A percentile compares a stretch with the other conserved stretches of the same genome.
Evolutionary conservation across 2,888 invertebrate species (phyloP).

Genomic region (Drosophila crucigera): DNA sequence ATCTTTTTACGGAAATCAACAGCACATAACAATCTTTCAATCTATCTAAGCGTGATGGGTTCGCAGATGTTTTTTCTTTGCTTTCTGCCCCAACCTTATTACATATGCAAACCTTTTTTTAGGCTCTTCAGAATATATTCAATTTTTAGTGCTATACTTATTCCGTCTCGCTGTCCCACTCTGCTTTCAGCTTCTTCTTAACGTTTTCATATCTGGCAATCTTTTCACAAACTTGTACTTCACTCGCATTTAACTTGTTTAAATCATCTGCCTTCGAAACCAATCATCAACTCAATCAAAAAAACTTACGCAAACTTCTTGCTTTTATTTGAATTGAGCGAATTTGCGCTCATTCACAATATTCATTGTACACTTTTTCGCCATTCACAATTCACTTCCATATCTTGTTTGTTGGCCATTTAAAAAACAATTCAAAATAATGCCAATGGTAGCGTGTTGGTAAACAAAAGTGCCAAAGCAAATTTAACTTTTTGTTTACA

Average conservation of each 20-base stretch:
- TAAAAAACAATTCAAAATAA: conserved; percentile 66
- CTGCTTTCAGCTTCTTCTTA: not conserved
- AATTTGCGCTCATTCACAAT: conserved; percentile 1
- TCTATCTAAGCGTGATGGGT: conserved; percentile 1
- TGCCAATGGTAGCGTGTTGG: conserved; percentile 37
- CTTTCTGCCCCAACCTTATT: not conserved
- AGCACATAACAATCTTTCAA: conserved; percentile 9
- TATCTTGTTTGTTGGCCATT: conserved; percentile 50
- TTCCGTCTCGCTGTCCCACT: not conserved
- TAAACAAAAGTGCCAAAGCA: conserved; percentile 50
- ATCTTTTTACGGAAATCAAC: conserved; percentile 10
- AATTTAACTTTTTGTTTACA: conserved; percentile 49
- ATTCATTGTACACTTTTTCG: not conserved
- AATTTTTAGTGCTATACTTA: not conserved
- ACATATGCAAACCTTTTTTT: conserved; percentile 13
- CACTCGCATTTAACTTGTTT: not conserved
- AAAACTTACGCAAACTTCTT: conserved; percentile 30
- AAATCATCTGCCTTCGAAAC: not conserved
- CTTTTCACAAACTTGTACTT: conserved; percentile 7
- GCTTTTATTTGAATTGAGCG: conserved; percentile 9
- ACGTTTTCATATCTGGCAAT: conserved; percentile 8
- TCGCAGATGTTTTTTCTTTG: not conserved
- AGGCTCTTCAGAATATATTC: not conserved
- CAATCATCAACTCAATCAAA: conserved; percentile 38
- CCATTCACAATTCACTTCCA: conserved; percentile 21